Evolutionary conservation across 23 tunicate species (phyloP).

Genomic region (Ciona savignyi): DNA sequence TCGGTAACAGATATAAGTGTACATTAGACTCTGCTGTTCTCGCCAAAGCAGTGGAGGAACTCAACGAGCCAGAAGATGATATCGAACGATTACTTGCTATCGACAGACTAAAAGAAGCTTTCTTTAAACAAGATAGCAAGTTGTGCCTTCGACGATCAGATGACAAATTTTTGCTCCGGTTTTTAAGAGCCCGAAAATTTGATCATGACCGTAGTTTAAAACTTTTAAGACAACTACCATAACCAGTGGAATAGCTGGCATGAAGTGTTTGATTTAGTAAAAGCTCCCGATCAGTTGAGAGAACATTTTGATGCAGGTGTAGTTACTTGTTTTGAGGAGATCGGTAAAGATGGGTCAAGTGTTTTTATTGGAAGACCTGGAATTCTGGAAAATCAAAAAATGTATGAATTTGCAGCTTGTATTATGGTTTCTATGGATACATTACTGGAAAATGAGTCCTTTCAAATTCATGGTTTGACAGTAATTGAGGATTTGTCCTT

Average conservation of each 20-base stretch:
- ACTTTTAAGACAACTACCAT: slow-evolving; percentile 59
- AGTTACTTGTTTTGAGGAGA: slow-evolving; percentile 29
- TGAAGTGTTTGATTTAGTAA: slow-evolving; percentile 62
- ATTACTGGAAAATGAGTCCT: slow-evolving; percentile 51
- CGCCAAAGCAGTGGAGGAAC: slow-evolving; percentile 60
- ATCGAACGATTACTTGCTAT: slow-evolving; percentile 51
- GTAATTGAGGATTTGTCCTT: slow-evolving; percentile 57
- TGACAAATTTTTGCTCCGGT: slow-evolving; percentile 52
- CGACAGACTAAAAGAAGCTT: slow-evolving; percentile 46
- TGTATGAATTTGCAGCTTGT: slow-evolving; percentile 45
- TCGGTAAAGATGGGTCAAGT: slow-evolving; percentile 46
- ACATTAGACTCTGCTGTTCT: slow-evolving; percentile 24
- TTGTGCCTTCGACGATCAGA: slow-evolving; percentile 27
- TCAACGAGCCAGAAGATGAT: slow-evolving; percentile 77
- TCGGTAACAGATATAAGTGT: slow-evolving; percentile 69
- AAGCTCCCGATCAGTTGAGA: slow-evolving; percentile 39
- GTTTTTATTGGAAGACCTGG: slow-evolving; percentile 53
- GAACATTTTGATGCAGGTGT: slow-evolving; percentile 24
- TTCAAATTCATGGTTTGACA: slow-evolving; percentile 72
- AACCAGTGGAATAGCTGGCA: slow-evolving; percentile 23
- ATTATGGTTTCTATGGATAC: slow-evolving; percentile 25
- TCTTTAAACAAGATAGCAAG: slow-evolving; percentile 16
- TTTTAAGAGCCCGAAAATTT: slow-evolving; percentile 67
- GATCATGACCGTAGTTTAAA: slow-evolving; percentile 63
- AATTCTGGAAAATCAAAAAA: slow-evolving; percentile 5